Evolutionary conservation across 2,888 invertebrate genomes (phyloP), one percentile per base, ranked within the genome.

Genomic region (Cephus nigrinus): DNA sequence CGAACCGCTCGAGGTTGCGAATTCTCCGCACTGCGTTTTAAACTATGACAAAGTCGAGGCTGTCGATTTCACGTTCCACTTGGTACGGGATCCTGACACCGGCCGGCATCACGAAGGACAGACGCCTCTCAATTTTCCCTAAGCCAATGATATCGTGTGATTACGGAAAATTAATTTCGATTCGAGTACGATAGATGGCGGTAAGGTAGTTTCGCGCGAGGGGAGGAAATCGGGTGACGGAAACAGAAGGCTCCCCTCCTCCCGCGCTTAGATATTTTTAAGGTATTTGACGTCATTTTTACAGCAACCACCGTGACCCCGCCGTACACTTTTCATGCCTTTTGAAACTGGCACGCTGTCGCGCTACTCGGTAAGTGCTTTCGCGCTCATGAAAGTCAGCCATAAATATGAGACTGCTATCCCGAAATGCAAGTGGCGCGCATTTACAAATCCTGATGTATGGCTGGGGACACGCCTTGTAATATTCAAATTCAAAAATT

Each of bases 321-420:
- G 32, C 0, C 32, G 2, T 11, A 30, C 71, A 11, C 71, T 23
- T 32, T 55, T 71, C 32, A 71, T 71, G 71, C 32, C 1, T 31
- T 12, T 71, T 71, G 12, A 12, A 71, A 71, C 71, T 32, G 71
- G 12, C 31, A 71, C 23, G 5, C 9, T 55, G 55, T 71, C 71
- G 71, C 71, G 12, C 15, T 23, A 33, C 32, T 12, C 32, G n/a
- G 71, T 36, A 71, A 71, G 30, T 33, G 31, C 71, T 33, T 23
- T 71, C 32, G 15, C 32, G 12, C 71, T 55, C 55, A 23, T 55
- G 23, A 55, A 55, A 55, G 71, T 71, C 71, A 11, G 32, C 71
- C 71, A 32, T 71, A 71, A 71, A 71, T 71, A 71, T 71, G 33
- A 71, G 15, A 33, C 12, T 30, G 71, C 71, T 32, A 71, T 71